phyloP scores from a whole-genome alignment of 2,888 invertebrate species.

The Notodonta dromedarius region DNA sequence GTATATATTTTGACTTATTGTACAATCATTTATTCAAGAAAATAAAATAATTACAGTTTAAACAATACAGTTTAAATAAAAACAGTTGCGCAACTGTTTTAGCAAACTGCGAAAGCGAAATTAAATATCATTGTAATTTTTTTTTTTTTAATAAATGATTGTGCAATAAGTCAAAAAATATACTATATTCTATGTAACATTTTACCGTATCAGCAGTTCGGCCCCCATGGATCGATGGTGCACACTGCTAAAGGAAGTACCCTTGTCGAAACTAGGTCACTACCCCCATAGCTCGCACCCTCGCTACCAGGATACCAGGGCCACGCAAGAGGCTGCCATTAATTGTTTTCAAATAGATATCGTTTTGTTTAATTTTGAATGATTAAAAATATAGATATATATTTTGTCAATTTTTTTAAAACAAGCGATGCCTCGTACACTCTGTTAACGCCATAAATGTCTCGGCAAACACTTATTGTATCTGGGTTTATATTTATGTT shows the following conservation, averaged over 20 bases:
- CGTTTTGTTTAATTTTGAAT: slow-evolving; percentile 1
- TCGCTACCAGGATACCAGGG: slow-evolving; percentile 61
- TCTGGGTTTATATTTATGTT: slow-evolving; percentile 33
- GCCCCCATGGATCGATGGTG: slow-evolving; percentile 74
- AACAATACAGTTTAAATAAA: too few relatives aligned
- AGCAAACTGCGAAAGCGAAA: too few relatives aligned
- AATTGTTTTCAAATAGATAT: slow-evolving; percentile 30
- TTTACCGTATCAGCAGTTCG: slow-evolving; percentile 24
- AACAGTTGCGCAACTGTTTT: too few relatives aligned
- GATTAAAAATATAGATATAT: background rate
- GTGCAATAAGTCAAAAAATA: too few relatives aligned
- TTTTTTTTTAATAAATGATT: too few relatives aligned
- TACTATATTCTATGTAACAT: too few relatives aligned
- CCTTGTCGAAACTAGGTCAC: slow-evolving; percentile 76
- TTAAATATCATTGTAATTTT: too few relatives aligned
- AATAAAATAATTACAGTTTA: too few relatives aligned
- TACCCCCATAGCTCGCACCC: slow-evolving; percentile 65
- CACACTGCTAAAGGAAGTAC: slow-evolving; percentile 57
- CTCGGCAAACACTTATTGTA: slow-evolving; percentile 18
- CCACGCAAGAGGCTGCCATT: slow-evolving; percentile 35
- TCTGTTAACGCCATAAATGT: slow-evolving; percentile 4
- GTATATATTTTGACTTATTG: too few relatives aligned
- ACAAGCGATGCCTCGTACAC: too few relatives aligned
- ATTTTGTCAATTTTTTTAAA: background rate
- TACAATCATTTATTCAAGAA: too few relatives aligned